phyloP scores from a whole-genome alignment of 2,888 invertebrate species.

The Rhagium mordax region DNA sequence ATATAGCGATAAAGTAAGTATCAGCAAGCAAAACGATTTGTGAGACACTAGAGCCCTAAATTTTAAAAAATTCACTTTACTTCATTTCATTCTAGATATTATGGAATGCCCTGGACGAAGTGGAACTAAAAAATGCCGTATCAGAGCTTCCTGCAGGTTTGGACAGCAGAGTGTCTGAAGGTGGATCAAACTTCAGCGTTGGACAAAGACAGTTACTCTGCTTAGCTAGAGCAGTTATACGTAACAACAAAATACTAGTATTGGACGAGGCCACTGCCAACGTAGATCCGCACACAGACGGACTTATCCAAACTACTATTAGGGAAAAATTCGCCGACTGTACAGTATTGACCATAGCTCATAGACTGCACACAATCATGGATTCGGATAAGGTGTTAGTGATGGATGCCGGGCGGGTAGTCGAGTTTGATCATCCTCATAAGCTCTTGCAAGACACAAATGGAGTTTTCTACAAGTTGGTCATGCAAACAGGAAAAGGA shows the following conservation, averaged over 20 bases:
- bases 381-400: conserved; percentile 87
- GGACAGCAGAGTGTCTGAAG: conserved; percentile 82
- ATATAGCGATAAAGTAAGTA: conserved; percentile 77
- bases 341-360: conserved; percentile 88
- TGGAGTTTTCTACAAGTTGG: conserved; percentile 69
- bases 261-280: conserved; percentile 86
- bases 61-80: neutral
- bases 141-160: conserved; percentile 73
- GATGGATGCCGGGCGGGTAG: conserved; percentile 82
- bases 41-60: too few relatives aligned
- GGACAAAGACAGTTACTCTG: conserved; percentile 80
- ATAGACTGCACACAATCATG: conserved; percentile 88
- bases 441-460: conserved; percentile 71
- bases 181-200: conserved; percentile 71
- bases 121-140: conserved; percentile 78
- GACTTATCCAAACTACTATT: conserved; percentile 83
- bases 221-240: conserved; percentile 76
- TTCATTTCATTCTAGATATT: conserved; percentile 69
- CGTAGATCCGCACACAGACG: conserved; percentile 85
- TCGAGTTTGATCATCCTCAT: conserved; percentile 85
- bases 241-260: conserved; percentile 68
- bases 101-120: conserved; percentile 88
- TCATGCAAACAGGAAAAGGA: conserved; percentile 77
- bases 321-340: conserved; percentile 82
- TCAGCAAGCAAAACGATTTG: too few relatives aligned